Evolutionary conservation across 2,113 vertebrate genomes (phyloP).

Genomic region (Labeo rohita): DNA sequence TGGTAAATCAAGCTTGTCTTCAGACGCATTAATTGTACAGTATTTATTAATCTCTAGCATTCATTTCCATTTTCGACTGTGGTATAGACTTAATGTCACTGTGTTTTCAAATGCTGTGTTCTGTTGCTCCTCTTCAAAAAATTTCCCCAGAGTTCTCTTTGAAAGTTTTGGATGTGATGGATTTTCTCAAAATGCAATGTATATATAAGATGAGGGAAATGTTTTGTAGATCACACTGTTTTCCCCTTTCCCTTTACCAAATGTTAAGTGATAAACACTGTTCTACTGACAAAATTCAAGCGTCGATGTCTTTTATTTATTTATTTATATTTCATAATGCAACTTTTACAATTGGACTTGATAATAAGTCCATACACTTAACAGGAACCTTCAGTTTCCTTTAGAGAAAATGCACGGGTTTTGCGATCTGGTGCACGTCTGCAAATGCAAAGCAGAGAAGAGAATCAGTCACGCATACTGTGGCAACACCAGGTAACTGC

Average conservation of each 20-base stretch:
- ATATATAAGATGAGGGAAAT: slow-evolving; percentile 73
- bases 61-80: slow-evolving; percentile 63
- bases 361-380: slow-evolving; percentile 38
- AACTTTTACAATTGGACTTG: slow-evolving; percentile 33
- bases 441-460: background rate
- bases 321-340: background rate
- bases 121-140: slow-evolving; percentile 59
- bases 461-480: slow-evolving; percentile 5
- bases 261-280: slow-evolving; percentile 44
- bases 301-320: background rate
- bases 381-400: slow-evolving; percentile 24
- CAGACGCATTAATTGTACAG: slow-evolving; percentile 60
- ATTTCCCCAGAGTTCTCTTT: slow-evolving; percentile 50
- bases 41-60: slow-evolving; percentile 60
- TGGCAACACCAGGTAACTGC: background rate
- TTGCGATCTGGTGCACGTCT: background rate
- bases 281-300: slow-evolving; percentile 19
- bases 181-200: slow-evolving; percentile 67
- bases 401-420: background rate
- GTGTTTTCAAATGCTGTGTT: slow-evolving; percentile 49
- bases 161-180: slow-evolving; percentile 42
- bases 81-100: slow-evolving; percentile 55
- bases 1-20: background rate
- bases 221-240: slow-evolving; percentile 53
- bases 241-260: slow-evolving; percentile 33